Base-by-base conservation (phyloP, 1,140 invertebrate genomes). In the Drosophila elegans region DNA sequence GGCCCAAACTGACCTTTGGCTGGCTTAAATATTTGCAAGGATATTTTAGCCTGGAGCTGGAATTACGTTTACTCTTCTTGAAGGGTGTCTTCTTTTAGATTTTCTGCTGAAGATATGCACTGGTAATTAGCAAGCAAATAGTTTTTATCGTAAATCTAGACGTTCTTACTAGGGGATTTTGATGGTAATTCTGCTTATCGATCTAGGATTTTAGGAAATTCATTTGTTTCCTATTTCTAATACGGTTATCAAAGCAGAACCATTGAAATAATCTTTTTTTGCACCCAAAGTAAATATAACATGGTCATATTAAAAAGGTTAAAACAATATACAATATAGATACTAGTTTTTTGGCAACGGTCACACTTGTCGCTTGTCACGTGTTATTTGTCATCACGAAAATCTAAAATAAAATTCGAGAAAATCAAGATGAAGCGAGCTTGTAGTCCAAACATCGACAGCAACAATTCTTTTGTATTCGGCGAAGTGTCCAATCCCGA, bases 1-100 rank as follows among this genome's bases (percentile, higher is more conserved):
- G 49, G 44, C 60, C 39, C 39, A 25, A 51, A 63, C 64, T 86
- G 83, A 88, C 82, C 83, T 85, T 49, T 61, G 67, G 36, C 52
- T 34, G 68, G 64, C 67, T 71, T 71, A 71, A 13, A 41, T 27
- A 57, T 71, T 46, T 25, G 64, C 67, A 4, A 45, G 55, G 42
- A 53, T 63, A 74, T 74, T 42, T 54, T 64, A 63, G 51, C 16
- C 49, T 4, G 7, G 11, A 38, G 21, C 3, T 46, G 32, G 39
- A 44, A 25, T 52, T 53, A 39, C 9, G 32, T 29, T 27, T 56
- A 29, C 11, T 6, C 3, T 9, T 16, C 10, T 13, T 21, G 11
- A 21, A 42, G 38, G 52, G 36, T 49, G 44, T 54, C 52, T 62
- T 34, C 25, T 21, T 25, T 2, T 25, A 38, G 39, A 56, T 71